Percentiles rank a stretch among this genome's conserved stretches.
These are phyloP conservation scores for Tipula vernalis DNA, from an alignment of 2,888 invertebrate genomes.

Conservation along the genomic window DNA sequence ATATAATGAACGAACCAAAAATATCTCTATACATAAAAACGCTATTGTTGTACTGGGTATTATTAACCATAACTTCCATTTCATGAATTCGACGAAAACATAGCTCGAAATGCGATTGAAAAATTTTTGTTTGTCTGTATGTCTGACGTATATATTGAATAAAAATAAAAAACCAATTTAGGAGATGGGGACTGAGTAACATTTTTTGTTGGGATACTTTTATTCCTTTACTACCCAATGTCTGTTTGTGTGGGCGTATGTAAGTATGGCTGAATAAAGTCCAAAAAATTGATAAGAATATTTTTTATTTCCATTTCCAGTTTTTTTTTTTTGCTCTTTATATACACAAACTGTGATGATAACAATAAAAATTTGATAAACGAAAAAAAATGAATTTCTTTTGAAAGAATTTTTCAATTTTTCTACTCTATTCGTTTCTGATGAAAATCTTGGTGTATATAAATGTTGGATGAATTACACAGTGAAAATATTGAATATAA, in stretches of 20 bases:
- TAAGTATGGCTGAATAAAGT: neutral
- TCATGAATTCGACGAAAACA: neutral
- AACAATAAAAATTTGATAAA: neutral
- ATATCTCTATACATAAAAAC: neutral
- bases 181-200: neutral
- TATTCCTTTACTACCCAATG: neutral
- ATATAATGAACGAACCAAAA: neutral
- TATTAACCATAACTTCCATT: neutral
- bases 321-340: neutral
- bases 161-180: neutral
- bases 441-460: neutral
- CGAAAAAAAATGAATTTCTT: neutral
- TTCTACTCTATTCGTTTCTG: neutral
- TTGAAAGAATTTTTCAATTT: neutral
- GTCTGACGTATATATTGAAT: neutral
- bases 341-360: neutral
- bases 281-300: neutral
- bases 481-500: neutral
- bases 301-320: neutral
- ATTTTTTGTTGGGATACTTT: neutral
- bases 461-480: neutral
- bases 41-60: neutral
- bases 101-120: neutral
- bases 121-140: neutral
- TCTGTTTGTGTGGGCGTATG: neutral